Conservation (phyloP, 1,140 invertebrate species). For the Calosoma granatense region DNA sequence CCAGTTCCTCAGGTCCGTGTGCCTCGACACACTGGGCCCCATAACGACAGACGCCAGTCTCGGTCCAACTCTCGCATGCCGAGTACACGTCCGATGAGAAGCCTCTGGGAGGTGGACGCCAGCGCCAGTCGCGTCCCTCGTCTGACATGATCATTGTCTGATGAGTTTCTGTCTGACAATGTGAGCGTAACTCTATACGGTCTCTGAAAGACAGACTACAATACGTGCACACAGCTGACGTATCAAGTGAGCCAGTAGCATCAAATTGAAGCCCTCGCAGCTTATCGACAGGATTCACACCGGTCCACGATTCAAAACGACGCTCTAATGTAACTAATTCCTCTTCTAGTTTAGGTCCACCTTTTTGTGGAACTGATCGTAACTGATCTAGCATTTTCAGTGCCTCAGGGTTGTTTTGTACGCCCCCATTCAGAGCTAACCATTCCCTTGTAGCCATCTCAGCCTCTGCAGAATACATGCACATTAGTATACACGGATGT, state of each 20-base stretch:
- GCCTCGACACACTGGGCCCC: constrained; percentile 66
- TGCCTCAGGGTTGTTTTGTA: constrained; percentile 37
- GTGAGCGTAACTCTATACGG: constrained; percentile 46
- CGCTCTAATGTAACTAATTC: constrained; percentile 35
- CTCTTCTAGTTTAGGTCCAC: constrained; percentile 32
- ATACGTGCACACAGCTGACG: constrained; percentile 39
- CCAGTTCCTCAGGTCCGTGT: constrained; percentile 58
- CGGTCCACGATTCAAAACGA: constrained; percentile 16
- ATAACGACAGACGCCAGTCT: constrained; percentile 48
- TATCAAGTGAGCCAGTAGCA: not conserved
- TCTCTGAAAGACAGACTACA: constrained; percentile 50
- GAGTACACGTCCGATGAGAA: constrained; percentile 43
- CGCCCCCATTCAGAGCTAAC: constrained; percentile 34
- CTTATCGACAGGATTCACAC: not conserved
- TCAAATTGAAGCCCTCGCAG: not conserved
- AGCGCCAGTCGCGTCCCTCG: constrained; percentile 60
- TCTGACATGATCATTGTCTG: constrained; percentile 61
- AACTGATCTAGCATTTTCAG: constrained; percentile 39
- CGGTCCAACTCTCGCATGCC: constrained; percentile 45
- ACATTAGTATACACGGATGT: no score
- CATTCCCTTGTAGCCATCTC: constrained; percentile 40
- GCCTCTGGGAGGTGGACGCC: constrained; percentile 55
- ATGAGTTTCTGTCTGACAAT: constrained; percentile 55
- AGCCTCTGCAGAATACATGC: constrained; percentile 32
- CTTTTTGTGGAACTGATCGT: constrained; percentile 29